Base-by-base conservation (phyloP, 1,140 invertebrate species). In the Drosophila sucinea region DNA sequence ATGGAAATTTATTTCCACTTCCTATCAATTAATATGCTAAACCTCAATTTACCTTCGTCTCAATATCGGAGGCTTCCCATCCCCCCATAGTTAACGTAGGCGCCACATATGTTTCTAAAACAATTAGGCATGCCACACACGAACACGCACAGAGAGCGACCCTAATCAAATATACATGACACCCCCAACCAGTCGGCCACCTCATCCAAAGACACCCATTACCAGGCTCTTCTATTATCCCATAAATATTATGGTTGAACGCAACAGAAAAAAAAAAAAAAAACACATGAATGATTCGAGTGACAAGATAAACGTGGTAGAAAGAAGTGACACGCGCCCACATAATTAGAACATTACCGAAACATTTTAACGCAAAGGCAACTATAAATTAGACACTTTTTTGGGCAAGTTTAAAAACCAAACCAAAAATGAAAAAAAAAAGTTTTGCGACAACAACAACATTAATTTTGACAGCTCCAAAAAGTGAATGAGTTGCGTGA, bases 321-420 rank as follows among this genome's bases (percentile, higher is more conserved):
- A 89, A 87, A 77, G 76, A 77, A 72, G 51, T 78, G 83, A 87
- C 83, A 87, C 83, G 83, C 83, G 84, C 83, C 83, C 83, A 87
- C 83, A 77, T 87, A 87, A 87, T 87, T 87, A 87, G 83, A 87
- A 87, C 83, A 87, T 87, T 87, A 87, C 84, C 73, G 73, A 61
- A 77, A 70, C 83, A 83, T 74, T 89, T 89, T 84, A 58, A 69
- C 67, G 66, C 70, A 75, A 74, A 29, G 60, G 68, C 56, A 73
- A 67, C 77, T 57, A 77, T 67, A 79, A 77, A 76, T 77, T 65
- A 81, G 79, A 27, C 69, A 55, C 57, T 68, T 35, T 44, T 71
- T 56, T 71, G 76, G 63, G 51, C 57, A 70, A 32, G 62, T 68
- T 61, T 71, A 72, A 70, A 78, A 17, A 17, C 17, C 17, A 17